These are phyloP conservation scores for Catostomus latipinnis DNA, from an alignment of 2,797 vertebrate species.

Conservation along the genomic window DNA sequence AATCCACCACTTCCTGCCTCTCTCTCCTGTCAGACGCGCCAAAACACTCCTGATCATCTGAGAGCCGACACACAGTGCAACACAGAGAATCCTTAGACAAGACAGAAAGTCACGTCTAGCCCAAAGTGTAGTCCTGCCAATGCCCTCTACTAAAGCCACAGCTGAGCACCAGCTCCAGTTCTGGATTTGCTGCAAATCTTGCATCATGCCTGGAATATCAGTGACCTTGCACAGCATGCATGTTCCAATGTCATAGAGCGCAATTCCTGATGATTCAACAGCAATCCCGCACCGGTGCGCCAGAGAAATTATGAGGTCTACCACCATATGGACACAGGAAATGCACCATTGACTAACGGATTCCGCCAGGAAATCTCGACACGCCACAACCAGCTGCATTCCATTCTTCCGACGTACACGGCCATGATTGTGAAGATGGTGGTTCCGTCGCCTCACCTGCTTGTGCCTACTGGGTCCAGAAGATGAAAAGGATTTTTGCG, in stretches of 20 bases:
- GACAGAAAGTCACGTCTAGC: conserved; percentile 67
- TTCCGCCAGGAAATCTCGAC: conserved; percentile 79
- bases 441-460: conserved; percentile 77
- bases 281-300: conserved; percentile 81
- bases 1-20: conserved; percentile 73
- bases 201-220: conserved; percentile 78
- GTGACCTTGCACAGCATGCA: conserved; percentile 76
- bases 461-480: conserved; percentile 81
- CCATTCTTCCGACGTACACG: conserved; percentile 71
- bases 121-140: conserved; percentile 62
- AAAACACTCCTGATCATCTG: conserved; percentile 69
- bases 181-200: conserved; percentile 67
- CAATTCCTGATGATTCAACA: conserved; percentile 80
- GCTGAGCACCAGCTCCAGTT: conserved; percentile 68
- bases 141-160: conserved; percentile 63
- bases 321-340: conserved; percentile 84
- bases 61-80: conserved; percentile 74
- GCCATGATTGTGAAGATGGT: conserved; percentile 73
- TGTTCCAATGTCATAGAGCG: conserved; percentile 80
- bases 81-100: conserved; percentile 76
- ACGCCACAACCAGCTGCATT: conserved; percentile 72
- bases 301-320: conserved; percentile 85
- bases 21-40: conserved; percentile 68
- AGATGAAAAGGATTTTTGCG: conserved; percentile 68
- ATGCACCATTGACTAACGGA: conserved; percentile 83